phyloP scores from a whole-genome alignment of 2,888 invertebrate species.

The Tinea trinotella region DNA sequence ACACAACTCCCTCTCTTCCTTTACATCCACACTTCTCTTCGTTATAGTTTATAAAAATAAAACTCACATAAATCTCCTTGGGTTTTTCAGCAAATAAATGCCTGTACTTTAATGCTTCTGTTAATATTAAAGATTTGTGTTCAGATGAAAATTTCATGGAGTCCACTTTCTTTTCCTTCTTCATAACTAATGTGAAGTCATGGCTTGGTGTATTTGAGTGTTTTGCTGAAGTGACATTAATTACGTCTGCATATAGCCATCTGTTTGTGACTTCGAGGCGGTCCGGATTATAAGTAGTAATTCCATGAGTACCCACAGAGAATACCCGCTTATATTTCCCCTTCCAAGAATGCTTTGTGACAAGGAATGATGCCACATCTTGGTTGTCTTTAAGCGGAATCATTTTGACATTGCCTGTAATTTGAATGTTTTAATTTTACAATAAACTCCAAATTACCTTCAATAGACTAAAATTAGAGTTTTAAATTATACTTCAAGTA shows the following conservation, averaged over 20 bases:
- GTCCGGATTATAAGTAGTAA: slow-evolving; percentile 94
- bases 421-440: slow-evolving; percentile 17
- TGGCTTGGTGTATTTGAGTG: slow-evolving; percentile 66
- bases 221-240: slow-evolving; percentile 77
- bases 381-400: slow-evolving; percentile 91
- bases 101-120: slow-evolving; percentile 88
- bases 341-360: slow-evolving; percentile 99
- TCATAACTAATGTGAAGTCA: slow-evolving; percentile 88
- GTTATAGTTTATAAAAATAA: no score
- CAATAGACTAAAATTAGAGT: background rate
- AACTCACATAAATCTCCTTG: slow-evolving; percentile 82
- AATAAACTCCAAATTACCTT: slow-evolving; percentile 7
- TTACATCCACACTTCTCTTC: no score
- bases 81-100: slow-evolving; percentile 86
- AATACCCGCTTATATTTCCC: slow-evolving; percentile 99
- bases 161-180: slow-evolving; percentile 92
- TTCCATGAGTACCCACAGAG: slow-evolving; percentile 94
- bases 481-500: no score
- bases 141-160: slow-evolving; percentile 98
- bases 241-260: slow-evolving; percentile 88
- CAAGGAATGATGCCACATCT: slow-evolving; percentile 96
- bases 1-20: no score
- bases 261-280: slow-evolving; percentile 84
- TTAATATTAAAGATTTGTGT: slow-evolving; percentile 91
- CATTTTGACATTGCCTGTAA: slow-evolving; percentile 76